Base-by-base conservation (phyloP, 2,888 invertebrate genomes). In the Dastarcus helophoroides region DNA sequence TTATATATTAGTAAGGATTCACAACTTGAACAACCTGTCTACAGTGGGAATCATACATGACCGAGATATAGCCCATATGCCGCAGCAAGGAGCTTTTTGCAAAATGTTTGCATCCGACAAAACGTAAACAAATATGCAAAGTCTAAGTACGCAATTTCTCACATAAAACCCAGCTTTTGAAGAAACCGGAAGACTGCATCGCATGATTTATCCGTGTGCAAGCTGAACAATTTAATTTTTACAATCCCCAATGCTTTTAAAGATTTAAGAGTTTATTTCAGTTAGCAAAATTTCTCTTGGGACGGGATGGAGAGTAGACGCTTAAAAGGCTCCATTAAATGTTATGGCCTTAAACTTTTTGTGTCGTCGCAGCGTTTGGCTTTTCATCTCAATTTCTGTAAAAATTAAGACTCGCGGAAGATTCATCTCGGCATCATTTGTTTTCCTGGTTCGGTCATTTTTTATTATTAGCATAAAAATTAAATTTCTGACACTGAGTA, bases 341-440 rank as follows among this genome's bases (percentile, higher is more conserved):
- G 41, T 47, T 45, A 45, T 39, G 42, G 40, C 33, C 35, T 30
- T 29, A 31, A 40, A 44, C 36, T 45, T 45, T 46, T 46, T 43
- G 39, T 34, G 38, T 39, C 42, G 37, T 35, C 40, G 32, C 19
- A 7, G 34, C 30, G 31, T 36, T 35, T 31, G 36, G 42, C 36
- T 43, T 40, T 40, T 36, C 35, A 32, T 31, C 31, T 38, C 31
- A 29, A 34, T 25, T 38, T 36, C 26, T 33, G 28, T 24, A 32
- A 32, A 26, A 40, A 36, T n/a, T n/a, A n/a, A n/a, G n/a, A n/a
- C n/a, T n/a, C n/a, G n/a, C n/a, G n/a, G n/a, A n/a, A n/a, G n/a
- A 46, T 44, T 45, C 46, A 44, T 44, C 44, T 37, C 37, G 32
- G 38, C 38, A 42, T 45, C 46, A 46, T 45, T 47, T 45, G 43